Evolutionary conservation across 2,113 vertebrate genomes (phyloP).

Genomic region (Motacilla alba): DNA sequence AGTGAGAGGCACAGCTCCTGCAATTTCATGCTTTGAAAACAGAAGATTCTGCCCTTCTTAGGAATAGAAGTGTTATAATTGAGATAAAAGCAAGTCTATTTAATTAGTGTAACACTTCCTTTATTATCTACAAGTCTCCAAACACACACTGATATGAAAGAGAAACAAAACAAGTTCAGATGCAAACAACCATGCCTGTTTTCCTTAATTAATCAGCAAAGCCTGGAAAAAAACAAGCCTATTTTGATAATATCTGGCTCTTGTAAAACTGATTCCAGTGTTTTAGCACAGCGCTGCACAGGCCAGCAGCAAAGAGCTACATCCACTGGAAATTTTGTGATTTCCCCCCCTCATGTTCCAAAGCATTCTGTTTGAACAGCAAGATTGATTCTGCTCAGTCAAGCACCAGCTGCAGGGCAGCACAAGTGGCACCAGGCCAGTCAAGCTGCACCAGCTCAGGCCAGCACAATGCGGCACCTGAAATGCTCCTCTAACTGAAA

Average conservation of each 20-base stretch:
- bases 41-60: not conserved
- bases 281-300: not conserved
- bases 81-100: not conserved
- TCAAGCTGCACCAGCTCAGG: not conserved
- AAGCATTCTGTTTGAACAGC: not conserved
- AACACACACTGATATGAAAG: not conserved
- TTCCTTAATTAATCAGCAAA: not conserved
- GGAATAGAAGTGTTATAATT: accelerated
- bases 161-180: not conserved
- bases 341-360: too few species aligned
- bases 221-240: not conserved
- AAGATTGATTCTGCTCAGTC: not conserved
- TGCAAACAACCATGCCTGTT: not conserved
- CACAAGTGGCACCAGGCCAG: not conserved
- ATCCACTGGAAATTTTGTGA: not conserved
- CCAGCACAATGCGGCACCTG: not conserved
- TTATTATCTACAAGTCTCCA: not conserved
- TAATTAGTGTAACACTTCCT: not conserved
- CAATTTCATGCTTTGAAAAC: too few species aligned
- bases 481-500: not conserved
- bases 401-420: not conserved
- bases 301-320: not conserved
- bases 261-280: not conserved
- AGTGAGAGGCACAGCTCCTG: not conserved
- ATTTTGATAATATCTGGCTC: not conserved